These are phyloP conservation scores for Tipula vernalis DNA, from an alignment of 2,888 invertebrate genomes.

Conservation along the genomic window DNA sequence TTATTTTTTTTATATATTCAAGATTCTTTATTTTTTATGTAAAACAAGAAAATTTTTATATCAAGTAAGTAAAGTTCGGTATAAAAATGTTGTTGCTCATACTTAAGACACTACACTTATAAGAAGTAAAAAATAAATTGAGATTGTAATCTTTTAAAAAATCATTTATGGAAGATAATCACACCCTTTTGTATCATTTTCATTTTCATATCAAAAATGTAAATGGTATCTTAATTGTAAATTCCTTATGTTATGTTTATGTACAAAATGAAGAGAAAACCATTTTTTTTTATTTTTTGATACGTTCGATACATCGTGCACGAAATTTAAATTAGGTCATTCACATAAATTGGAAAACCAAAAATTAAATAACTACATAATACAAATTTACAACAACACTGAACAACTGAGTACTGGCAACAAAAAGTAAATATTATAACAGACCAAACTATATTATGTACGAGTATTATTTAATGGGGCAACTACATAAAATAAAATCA, in stretches of 20 bases:
- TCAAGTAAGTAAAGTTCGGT: background rate
- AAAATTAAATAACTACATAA: background rate
- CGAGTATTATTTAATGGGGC: background rate
- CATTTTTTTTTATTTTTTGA: background rate
- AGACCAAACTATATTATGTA: background rate
- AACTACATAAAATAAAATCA: background rate
- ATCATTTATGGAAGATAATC: constrained; percentile 9
- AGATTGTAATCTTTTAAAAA: background rate
- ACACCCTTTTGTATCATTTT: constrained; percentile 7
- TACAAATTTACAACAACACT: background rate
- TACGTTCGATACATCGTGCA: background rate
- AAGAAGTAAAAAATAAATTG: background rate
- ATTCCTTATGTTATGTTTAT: background rate
- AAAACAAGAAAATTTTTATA: background rate
- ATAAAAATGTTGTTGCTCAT: background rate
- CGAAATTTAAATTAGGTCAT: background rate
- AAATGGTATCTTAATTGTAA: constrained; percentile 4
- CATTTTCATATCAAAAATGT: background rate
- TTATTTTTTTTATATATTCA: background rate
- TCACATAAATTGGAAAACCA: background rate
- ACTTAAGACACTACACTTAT: background rate
- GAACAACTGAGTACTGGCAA: background rate
- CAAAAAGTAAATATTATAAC: background rate
- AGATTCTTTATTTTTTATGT: background rate
- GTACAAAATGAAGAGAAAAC: background rate